Evolutionary conservation across 2,888 invertebrate genomes (phyloP).

Genomic region (Hemaris fuciformis): DNA sequence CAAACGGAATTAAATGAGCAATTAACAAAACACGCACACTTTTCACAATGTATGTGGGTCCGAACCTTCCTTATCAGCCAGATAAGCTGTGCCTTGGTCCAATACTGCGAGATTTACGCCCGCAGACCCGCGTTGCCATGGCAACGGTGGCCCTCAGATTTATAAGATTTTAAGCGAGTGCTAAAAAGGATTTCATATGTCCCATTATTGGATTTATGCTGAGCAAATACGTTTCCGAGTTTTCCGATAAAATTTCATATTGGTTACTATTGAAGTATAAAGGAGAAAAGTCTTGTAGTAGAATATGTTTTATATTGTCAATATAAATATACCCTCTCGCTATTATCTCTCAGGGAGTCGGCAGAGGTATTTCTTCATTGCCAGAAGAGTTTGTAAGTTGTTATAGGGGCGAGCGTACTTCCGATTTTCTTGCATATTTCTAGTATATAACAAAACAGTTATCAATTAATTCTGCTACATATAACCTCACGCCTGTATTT

Average conservation of each 20-base stretch:
- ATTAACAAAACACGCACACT: background rate
- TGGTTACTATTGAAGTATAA: too few species aligned
- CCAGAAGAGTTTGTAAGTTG: too few species aligned
- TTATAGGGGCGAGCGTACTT: too few species aligned
- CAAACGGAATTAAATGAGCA: background rate
- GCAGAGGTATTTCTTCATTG: too few species aligned
- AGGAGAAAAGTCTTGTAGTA: too few species aligned
- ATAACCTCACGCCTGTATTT: too few species aligned
- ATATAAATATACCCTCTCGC: too few species aligned
- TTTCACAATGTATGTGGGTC: background rate
- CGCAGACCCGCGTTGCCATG: background rate
- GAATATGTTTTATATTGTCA: too few species aligned
- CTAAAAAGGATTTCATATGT: conserved; percentile 11
- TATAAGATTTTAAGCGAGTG: conserved; percentile 1
- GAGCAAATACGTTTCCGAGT: background rate
- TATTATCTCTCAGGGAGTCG: too few species aligned
- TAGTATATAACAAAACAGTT: too few species aligned
- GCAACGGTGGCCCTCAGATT: background rate
- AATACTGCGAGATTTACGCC: background rate
- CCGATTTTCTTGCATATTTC: too few species aligned
- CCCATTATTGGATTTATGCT: conserved; percentile 4
- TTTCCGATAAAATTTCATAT: conserved; percentile 15
- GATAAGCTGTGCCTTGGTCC: background rate
- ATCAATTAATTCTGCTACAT: too few species aligned
- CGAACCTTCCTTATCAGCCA: background rate